Evolutionary conservation across 2,888 invertebrate genomes (phyloP).

Genomic region (Athalia cordata): DNA sequence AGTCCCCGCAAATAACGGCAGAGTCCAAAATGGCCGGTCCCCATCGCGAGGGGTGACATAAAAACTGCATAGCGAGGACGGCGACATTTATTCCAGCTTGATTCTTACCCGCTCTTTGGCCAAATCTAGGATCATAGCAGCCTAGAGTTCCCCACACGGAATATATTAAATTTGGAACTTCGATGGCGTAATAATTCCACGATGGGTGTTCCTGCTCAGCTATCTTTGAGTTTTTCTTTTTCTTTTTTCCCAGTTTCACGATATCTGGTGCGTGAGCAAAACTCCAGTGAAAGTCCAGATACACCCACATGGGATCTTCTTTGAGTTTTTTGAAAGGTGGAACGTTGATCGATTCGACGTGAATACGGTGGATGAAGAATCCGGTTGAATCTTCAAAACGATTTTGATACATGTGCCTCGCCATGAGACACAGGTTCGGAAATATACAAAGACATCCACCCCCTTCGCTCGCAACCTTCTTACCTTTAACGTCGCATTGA

Average conservation of each 20-base stretch:
- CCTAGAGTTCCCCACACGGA: constrained; percentile 70
- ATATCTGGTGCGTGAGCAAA: constrained; percentile 55
- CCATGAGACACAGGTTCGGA: constrained; percentile 62
- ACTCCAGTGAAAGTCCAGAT: constrained; percentile 70
- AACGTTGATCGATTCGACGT: constrained; percentile 65
- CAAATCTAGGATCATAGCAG: constrained; percentile 63
- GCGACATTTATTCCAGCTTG: constrained; percentile 65
- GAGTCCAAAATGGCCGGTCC: constrained; percentile 66
- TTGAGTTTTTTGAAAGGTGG: constrained; percentile 56
- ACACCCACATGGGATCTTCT: constrained; percentile 70
- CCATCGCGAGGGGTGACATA: constrained; percentile 68
- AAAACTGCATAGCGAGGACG: constrained; percentile 61
- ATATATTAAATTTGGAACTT: constrained; percentile 65
- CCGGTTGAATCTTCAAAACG: constrained; percentile 62
- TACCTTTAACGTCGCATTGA: constrained; percentile 61
- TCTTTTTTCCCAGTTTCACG: constrained; percentile 19
- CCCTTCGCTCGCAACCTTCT: constrained; percentile 55
- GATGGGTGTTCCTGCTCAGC: constrained; percentile 51
- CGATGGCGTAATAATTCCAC: constrained; percentile 67
- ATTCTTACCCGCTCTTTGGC: constrained; percentile 63
- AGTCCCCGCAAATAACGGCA: constrained; percentile 66
- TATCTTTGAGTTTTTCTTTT: background rate
- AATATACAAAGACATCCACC: constrained; percentile 64
- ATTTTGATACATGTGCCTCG: constrained; percentile 64
- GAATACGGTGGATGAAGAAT: constrained; percentile 68